Evolutionary conservation across 30 jellyfish, hydroid and myxozoan genomes (phyloP).

Genomic region (Aurelia sp.): DNA sequence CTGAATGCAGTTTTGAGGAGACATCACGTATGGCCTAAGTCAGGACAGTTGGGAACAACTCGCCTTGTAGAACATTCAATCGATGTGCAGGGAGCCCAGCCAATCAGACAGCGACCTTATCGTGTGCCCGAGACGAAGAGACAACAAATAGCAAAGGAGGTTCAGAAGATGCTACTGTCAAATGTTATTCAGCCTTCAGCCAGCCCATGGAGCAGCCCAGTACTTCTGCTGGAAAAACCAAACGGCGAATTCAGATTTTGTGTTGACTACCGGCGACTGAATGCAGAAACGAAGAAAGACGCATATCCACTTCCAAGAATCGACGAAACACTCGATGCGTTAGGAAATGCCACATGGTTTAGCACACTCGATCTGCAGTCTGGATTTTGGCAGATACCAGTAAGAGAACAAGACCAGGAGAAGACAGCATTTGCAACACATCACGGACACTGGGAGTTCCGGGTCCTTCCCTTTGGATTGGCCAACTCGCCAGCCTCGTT

Average conservation of each 20-base stretch:
- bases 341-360: conserved; percentile 60
- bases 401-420: conserved; percentile 31
- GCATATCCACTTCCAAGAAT: conserved; percentile 48
- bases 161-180: conserved; percentile 58
- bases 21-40: conserved; percentile 49
- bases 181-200: conserved; percentile 62
- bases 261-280: conserved; percentile 56
- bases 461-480: no score
- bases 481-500: no score
- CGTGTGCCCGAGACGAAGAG: conserved; percentile 69
- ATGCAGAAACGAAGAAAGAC: conserved; percentile 42
- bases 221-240: conserved; percentile 58
- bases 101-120: conserved; percentile 64
- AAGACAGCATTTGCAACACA: conserved; percentile 65
- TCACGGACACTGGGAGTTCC: no score
- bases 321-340: conserved; percentile 62
- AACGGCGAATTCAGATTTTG: conserved; percentile 58
- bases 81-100: conserved; percentile 71
- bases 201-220: conserved; percentile 76
- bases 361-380: conserved; percentile 59
- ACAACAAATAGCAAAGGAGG: conserved; percentile 47
- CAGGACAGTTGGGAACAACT: conserved; percentile 49
- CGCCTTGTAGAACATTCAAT: conserved; percentile 66
- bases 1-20: conserved; percentile 52
- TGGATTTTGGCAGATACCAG: conserved; percentile 73